Evolutionary conservation across 2,888 invertebrate genomes (phyloP).

Genomic region (Orthosia cruda): DNA sequence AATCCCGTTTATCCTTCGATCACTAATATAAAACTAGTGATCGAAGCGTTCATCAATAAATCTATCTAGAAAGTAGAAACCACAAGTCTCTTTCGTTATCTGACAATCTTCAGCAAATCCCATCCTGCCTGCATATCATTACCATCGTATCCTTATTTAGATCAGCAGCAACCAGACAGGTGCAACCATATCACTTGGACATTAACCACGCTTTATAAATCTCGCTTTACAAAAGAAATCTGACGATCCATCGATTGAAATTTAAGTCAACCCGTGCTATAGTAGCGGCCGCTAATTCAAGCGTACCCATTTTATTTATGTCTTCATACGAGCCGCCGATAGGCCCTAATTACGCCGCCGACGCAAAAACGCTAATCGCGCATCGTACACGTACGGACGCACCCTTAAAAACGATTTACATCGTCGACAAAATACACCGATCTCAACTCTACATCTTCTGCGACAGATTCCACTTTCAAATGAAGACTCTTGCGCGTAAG

Average conservation of each 20-base stretch:
- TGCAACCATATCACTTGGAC: constrained; percentile 50
- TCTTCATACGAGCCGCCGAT: constrained; percentile 91
- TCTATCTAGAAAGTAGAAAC: neutral
- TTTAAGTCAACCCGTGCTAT: constrained; percentile 80
- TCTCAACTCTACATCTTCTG: constrained; percentile 19
- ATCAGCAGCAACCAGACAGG: constrained; percentile 43
- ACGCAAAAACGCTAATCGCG: constrained; percentile 91
- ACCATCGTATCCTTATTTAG: constrained; percentile 36
- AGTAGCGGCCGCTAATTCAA: constrained; percentile 85
- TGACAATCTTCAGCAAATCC: constrained; percentile 17
- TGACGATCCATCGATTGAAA: constrained; percentile 85
- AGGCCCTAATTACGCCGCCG: constrained; percentile 89
- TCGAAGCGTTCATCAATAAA: neutral
- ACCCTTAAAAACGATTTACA: constrained; percentile 64
- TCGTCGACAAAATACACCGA: constrained; percentile 33
- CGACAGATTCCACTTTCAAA: constrained; percentile 35
- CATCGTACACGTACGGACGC: constrained; percentile 78
- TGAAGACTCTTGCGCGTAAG: constrained; percentile 20
- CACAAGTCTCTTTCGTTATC: constrained; percentile 20
- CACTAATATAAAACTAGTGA: no score
- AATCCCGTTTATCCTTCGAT: neutral
- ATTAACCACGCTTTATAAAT: constrained; percentile 61
- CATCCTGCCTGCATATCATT: constrained; percentile 14
- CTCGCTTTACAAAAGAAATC: constrained; percentile 73
- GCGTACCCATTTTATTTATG: constrained; percentile 89